Percentiles rank a stretch among this genome's conserved stretches.
phyloP scores from a whole-genome alignment of 2,797 vertebrate genomes.

The Anisognathus igniventris region DNA sequence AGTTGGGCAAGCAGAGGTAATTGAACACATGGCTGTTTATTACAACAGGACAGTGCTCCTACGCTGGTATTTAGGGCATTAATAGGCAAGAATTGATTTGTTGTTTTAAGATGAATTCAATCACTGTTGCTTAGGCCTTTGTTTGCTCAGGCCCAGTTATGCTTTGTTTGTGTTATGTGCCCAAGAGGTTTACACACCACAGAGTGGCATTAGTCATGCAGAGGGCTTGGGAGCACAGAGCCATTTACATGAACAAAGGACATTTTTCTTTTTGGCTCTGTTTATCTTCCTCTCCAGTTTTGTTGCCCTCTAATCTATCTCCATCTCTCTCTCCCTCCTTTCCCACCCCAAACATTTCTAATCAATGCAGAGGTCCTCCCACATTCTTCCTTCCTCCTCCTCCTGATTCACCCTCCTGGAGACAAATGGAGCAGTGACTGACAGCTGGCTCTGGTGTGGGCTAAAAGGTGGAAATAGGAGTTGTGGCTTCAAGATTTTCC shows the following conservation, averaged over 20 bases:
- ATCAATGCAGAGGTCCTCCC: not conserved
- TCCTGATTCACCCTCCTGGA: not conserved
- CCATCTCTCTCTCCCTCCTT: not conserved
- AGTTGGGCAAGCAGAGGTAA: constrained; percentile 60
- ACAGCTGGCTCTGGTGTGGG: not conserved
- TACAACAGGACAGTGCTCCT: constrained; percentile 64
- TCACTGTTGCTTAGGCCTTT: constrained; percentile 64
- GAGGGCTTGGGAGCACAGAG: constrained; percentile 46
- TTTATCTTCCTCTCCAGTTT: constrained; percentile 67
- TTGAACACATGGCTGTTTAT: constrained; percentile 67
- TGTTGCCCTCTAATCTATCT: constrained; percentile 61
- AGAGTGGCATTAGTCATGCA: constrained; percentile 55
- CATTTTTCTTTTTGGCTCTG: constrained; percentile 46
- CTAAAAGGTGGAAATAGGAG: not conserved
- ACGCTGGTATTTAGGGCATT: constrained; percentile 63
- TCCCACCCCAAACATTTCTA: not conserved
- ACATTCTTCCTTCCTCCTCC: not conserved
- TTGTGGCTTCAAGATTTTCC: not conserved
- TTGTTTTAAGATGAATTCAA: constrained; percentile 71
- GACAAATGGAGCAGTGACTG: not conserved
- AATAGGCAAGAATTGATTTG: constrained; percentile 70
- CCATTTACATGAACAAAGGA: constrained; percentile 40
- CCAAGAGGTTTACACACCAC: constrained; percentile 57
- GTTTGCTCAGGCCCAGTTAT: constrained; percentile 68
- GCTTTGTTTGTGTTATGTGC: constrained; percentile 69